phyloP scores from a whole-genome alignment of 1,140 invertebrate species.

The Drosophila seguyi region DNA sequence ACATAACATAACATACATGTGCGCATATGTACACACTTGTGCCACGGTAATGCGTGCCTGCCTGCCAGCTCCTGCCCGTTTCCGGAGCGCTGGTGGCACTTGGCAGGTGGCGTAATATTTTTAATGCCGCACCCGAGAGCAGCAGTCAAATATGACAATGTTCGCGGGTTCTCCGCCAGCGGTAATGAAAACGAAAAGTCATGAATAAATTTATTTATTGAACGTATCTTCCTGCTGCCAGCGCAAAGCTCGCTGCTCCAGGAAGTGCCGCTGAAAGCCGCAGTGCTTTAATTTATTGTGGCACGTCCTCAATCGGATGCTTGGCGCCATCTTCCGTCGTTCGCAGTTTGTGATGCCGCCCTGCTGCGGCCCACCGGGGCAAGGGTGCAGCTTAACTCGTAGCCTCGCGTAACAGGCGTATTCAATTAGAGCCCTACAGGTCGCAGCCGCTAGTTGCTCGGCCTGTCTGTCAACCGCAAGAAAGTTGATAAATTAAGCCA shows the following conservation, averaged over 20 bases:
- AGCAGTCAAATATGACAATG: conserved; percentile 42
- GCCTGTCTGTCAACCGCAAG: conserved; percentile 63
- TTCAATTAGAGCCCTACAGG: conserved; percentile 61
- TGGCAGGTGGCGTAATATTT: conserved; percentile 32
- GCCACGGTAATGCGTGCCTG: conserved; percentile 11
- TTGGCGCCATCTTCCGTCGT: conserved; percentile 50
- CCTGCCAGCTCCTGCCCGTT: conserved; percentile 7
- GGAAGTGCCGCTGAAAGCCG: conserved; percentile 44
- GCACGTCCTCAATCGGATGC: conserved; percentile 51
- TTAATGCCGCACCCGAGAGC: conserved; percentile 25
- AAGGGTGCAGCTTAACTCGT: conserved; percentile 42
- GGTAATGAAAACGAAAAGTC: conserved; percentile 42
- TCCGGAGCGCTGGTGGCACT: conserved; percentile 18
- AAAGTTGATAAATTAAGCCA: conserved; percentile 71
- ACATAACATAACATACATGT: conserved; percentile 2
- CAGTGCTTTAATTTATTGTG: conserved; percentile 67
- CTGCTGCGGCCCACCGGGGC: conserved; percentile 13
- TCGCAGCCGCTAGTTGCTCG: conserved; percentile 19
- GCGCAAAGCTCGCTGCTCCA: conserved; percentile 14
- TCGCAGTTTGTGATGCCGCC: conserved; percentile 48
- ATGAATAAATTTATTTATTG: conserved; percentile 74
- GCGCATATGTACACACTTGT: background rate
- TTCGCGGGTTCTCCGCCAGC: conserved; percentile 8
- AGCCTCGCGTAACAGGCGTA: conserved; percentile 41
- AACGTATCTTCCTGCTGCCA: conserved; percentile 22